Base-by-base conservation (phyloP, 30 jellyfish, hydroid and myxozoan species). In the Hydractinia symbiolongicarpus region DNA sequence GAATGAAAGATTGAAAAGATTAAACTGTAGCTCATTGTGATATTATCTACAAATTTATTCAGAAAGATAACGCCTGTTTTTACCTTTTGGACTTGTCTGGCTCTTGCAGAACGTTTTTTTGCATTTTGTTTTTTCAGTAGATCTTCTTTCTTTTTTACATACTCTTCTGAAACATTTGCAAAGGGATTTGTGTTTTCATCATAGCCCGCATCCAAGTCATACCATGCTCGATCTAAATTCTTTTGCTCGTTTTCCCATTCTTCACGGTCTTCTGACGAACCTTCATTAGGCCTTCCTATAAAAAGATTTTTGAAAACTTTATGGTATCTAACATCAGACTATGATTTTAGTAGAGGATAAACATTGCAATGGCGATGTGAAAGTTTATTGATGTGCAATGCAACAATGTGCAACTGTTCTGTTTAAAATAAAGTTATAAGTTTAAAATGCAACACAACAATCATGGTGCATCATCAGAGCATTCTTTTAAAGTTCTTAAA, bases 151-250 rank as follows among this genome's bases (percentile, higher is more conserved):
- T 88, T 94, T 86, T 84, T 82, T 19, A 93, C 97, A 89, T 94
- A 94, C n/a, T 86, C 99, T 72, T 88, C 97, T 6, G 99, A 89
- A 7, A 94, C 95, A 77, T 89, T 86, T 8, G 96, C 96, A 84
- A 88, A 88, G 5, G 96, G 97, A 64, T 64, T 89, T 20, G 80
- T 66, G 83, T 74, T 88, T 58, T 88, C 99, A 67, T 94, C 99
- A 72, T 88, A 87, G 60, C 99, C 99, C 77, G 88, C 81, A 82
- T 94, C 99, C 96, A 94, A 72, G 61, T 88, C 99, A 79, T 94
- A 94, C 99, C 99, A 94, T 1, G 95, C 99, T 54, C 99, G 95
- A 53, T 94, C 99, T 10, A 94, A 51, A 79, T 79, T 68, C 57
- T 79, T 66, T 79, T 79, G 87, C 50, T 79, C 87, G 40, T 79